Base-by-base conservation (phyloP, 1,140 invertebrate genomes). In the Araneus ventricosus region DNA sequence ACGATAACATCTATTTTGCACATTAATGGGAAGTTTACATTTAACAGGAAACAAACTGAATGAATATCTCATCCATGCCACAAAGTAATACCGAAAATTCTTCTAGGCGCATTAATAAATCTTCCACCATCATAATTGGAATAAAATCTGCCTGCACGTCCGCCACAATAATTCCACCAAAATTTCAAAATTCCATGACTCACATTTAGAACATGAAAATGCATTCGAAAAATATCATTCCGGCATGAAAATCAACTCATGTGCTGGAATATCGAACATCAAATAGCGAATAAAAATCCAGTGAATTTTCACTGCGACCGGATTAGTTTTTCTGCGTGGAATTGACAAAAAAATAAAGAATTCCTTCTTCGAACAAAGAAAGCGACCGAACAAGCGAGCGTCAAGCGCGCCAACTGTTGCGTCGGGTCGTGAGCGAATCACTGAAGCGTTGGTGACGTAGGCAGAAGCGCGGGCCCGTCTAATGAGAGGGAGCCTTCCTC, bases 321-420 rank as follows among this genome's bases (percentile, higher is more conserved):
- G 70, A 75, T 34, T 75, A 75, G 37, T 75, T 75, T 20, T 75
- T 34, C 30, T 20, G 34, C 70, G 30, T 30, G 70, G 27, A 34
- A 52, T 52, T 14, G 10, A 17, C 45, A 52, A 52, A 52, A 52
- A 52, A 52, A 52, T 52, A 37, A 75, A 22, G 34, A 75, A 37
- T 75, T 17, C 70, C 70, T 20, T 34, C 27, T 30, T 34, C 4
- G 70, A 63, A 37, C 70, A 75, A 75, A 75, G 70, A 75, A 52
- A 75, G 70, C 70, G 70, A 75, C 70, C 34, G 70, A 75, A 75
- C 70, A 20, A 75, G 70, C 34, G 70, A 75, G 70, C 27, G 70
- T 41, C 41, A 52, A 41, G 37, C 80, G 80, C 80, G 80, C 80
- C 80, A 82, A 82, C 80, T 82, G 80, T 82, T 82, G 80, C 80